Percentiles rank a stretch among this genome's conserved stretches.
Conservation (phyloP, 2,113 vertebrate genomes). For the Monopterus albus region DNA sequence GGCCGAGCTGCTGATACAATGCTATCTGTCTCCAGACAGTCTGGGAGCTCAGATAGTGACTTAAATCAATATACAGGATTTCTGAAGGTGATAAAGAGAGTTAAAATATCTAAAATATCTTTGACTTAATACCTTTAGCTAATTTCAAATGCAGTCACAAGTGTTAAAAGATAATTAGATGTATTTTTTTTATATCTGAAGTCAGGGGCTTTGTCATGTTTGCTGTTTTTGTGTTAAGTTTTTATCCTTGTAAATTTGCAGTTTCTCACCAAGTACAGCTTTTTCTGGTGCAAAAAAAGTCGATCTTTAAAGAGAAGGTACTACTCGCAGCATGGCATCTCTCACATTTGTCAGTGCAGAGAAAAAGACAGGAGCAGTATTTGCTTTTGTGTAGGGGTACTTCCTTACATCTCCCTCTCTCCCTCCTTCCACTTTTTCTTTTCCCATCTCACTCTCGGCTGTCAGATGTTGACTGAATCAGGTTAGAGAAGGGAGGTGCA, state of each 20-base stretch:
- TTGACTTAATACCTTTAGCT: neutral
- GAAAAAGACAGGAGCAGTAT: conserved; percentile 60
- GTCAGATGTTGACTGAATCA: conserved; percentile 85
- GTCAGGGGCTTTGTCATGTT: neutral
- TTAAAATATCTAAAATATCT: neutral
- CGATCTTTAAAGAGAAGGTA: conserved; percentile 1
- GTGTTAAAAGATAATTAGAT: neutral
- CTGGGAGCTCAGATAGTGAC: neutral
- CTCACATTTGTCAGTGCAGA: conserved; percentile 48
- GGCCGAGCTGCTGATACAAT: neutral
- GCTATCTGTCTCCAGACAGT: conserved; percentile 16
- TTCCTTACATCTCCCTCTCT: conserved; percentile 60
- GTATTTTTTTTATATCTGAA: neutral
- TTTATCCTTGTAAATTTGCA: neutral
- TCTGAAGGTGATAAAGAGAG: neutral
- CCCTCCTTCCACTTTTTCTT: conserved; percentile 50
- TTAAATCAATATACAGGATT: neutral
- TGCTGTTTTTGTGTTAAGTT: neutral
- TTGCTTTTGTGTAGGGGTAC: conserved; percentile 71
- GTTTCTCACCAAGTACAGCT: neutral
- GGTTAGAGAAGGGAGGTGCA: conserved; percentile 78
- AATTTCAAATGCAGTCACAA: neutral
- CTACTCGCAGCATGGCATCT: conserved; percentile 44
- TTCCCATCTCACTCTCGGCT: conserved; percentile 74
- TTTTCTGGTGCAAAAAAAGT: neutral